Evolutionary conservation across 2,797 vertebrate species (phyloP).

Genomic region (Babyrousa celebensis): DNA sequence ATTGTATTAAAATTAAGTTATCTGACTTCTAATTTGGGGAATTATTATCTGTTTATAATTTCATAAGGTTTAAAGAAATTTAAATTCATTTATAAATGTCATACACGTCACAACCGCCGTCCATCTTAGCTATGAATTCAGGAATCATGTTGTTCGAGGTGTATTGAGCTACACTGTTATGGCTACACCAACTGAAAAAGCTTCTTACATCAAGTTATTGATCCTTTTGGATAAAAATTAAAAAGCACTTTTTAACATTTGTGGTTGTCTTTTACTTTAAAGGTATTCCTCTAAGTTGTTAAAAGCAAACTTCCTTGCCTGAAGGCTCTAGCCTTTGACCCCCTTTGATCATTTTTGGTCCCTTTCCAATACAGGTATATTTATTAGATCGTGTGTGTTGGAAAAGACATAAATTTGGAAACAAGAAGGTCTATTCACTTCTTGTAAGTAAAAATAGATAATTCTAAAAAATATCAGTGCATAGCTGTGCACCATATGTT

Average conservation of each 20-base stretch:
- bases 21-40: conserved; percentile 68
- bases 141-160: conserved; percentile 53
- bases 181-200: conserved; percentile 23
- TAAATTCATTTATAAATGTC: conserved; percentile 81
- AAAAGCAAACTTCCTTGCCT: neutral
- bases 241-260: conserved; percentile 73
- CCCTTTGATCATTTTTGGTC: neutral
- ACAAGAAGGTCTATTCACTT: conserved; percentile 27
- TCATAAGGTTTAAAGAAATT: conserved; percentile 80
- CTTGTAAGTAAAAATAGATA: neutral
- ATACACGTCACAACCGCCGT: conserved; percentile 53
- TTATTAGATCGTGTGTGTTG: conserved; percentile 36
- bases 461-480: neutral
- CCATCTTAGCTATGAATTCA: conserved; percentile 58
- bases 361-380: neutral
- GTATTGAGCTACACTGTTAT: conserved; percentile 38
- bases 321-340: neutral
- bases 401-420: conserved; percentile 39
- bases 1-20: conserved; percentile 76
- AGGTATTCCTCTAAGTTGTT: conserved; percentile 30
- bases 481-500: neutral
- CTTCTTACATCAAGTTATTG: conserved; percentile 49
- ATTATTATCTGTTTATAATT: conserved; percentile 78
- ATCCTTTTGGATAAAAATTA: conserved; percentile 79
- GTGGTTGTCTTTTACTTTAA: conserved; percentile 62